Evolutionary conservation across 2,797 vertebrate species (phyloP), one percentile per base, ranked within the genome.

Genomic region (Malacoctenus gilli): DNA sequence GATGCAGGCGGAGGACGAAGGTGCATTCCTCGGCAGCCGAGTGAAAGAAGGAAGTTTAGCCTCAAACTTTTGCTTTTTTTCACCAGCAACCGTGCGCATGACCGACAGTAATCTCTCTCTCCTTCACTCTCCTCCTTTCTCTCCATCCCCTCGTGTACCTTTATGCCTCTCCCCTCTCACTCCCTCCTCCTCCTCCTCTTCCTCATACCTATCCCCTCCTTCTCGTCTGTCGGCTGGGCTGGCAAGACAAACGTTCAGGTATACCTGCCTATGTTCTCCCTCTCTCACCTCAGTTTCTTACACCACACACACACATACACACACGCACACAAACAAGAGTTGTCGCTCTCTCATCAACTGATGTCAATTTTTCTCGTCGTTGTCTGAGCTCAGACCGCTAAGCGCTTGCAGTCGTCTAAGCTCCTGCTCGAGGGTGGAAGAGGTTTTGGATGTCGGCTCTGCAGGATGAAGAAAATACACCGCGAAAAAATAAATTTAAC

Each of bases 161-260:
- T 58, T 76, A 60, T 73, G 19, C 48, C 58, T 70, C 40, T 30
- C 39, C 16, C 48, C 58, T 70, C 40, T 30, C 39, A 42, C 61
- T 72, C 62, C 61, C 79, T 49, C 51, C 68, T 70, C 61, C 83
- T 73, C 68, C 66, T 69, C 52, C 40, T 62, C 54, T 6, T 56
- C 66, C 28, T 59, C 63, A 36, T 68, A 60, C 23, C 63, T 67
- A 69, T 58, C 44, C 57, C 65, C 74, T 62, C 58, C 79, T 70
- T 81, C 76, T 83, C 70, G 62, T 85, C 80, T 90, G 83, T 90
- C 82, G 80, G 82, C 88, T 78, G 88, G 89, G 87, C 87, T 88
- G 90, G 67, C 90, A 91, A 93, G 92, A 91, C 92, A 82, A 89
- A 91, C 85, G 78, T 85, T 84, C 91, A 93, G 92, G 92, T 93